Base-by-base conservation (phyloP, 2,797 vertebrate species). In the Smutsia temminckii region DNA sequence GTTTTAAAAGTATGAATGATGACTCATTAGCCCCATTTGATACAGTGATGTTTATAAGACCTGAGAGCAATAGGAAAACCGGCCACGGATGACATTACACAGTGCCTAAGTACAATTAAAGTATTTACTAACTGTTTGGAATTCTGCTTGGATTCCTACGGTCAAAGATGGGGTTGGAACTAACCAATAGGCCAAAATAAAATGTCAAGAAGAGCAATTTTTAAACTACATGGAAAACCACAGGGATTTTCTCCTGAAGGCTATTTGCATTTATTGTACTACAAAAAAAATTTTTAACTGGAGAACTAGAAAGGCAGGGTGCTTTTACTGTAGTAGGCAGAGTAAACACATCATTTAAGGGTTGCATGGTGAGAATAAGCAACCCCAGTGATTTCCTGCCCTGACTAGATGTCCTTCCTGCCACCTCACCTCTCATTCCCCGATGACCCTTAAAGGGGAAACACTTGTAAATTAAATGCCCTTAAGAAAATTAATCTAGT, bases 231-330 rank as follows among this genome's bases (percentile, higher is more conserved):
- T 72, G 27, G 32, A 93, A 95, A 97, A 88, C 89, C 90, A 81
- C 86, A 83, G 68, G 32, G 90, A 94, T 94, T 95, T 95, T 94
- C 83, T 68, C 79, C 27, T 86, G 75, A 96, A 94, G 61, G 68
- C 74, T 88, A 92, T 80, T 71, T 95, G 64, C 42, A 72, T 78
- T 91, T 66, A 93, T 25, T 29, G 8, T 59, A 83, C 25, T 75
- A 87, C 23, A 59, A 95, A 93, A 68, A 42, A 42, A 4, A 32
- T 23, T 27, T 63, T 59, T 79, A 71, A 64, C 64, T 1, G 1
- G 51, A 93, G 55, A 42, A 13, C 42, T 78, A 57, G 53, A 79
- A 18, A 72, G 9, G 42, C 20, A 51, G 23, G 25, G 4, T 61
- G 49, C 16, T 66, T 94, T 85, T 71, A 42, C 17, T 32, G 0